A percentile compares a stretch with the other conserved stretches of the same genome.
phyloP scores from a whole-genome alignment of 2,888 invertebrate genomes.

The Perizoma flavofasciatum region DNA sequence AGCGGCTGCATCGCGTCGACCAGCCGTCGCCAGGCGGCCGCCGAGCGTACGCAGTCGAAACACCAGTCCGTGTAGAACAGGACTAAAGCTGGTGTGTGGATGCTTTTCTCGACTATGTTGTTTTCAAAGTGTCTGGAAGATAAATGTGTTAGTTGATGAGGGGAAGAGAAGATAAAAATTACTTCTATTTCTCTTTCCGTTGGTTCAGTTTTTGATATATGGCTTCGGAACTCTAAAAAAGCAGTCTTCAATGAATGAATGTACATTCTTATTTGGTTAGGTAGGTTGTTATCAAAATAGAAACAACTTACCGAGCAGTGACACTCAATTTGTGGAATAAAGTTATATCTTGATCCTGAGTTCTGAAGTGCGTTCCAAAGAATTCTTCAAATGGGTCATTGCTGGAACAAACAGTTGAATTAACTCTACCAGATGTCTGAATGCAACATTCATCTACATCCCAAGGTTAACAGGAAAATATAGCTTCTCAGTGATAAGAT shows the following conservation, averaged over 20 bases:
- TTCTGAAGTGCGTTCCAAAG: conserved; percentile 90
- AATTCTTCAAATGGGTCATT: conserved; percentile 93
- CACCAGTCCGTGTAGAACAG: conserved; percentile 98
- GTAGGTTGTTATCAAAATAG: neutral
- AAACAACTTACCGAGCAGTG: conserved; percentile 87
- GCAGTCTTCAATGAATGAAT: too few species aligned
- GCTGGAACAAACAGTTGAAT: conserved; percentile 61
- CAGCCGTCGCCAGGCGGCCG: conserved; percentile 92
- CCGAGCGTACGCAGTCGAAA: conserved; percentile 94
- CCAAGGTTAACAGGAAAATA: too few species aligned
- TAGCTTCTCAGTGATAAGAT: too few species aligned
- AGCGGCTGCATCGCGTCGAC: conserved; percentile 93
- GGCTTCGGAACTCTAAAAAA: too few species aligned
- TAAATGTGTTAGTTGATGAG: neutral
- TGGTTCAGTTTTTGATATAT: too few species aligned
- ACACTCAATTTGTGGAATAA: conserved; percentile 94
- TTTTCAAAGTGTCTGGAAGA: conserved; percentile 92
- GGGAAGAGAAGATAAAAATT: too few species aligned
- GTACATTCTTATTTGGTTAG: neutral
- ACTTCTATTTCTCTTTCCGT: too few species aligned
- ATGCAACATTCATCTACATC: neutral
- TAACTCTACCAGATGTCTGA: neutral
- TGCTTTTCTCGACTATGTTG: conserved; percentile 92
- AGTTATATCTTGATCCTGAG: conserved; percentile 93
- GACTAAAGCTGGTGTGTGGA: conserved; percentile 91